Conservation (phyloP, 2,888 invertebrate species). For the Coecobrya sp. region DNA sequence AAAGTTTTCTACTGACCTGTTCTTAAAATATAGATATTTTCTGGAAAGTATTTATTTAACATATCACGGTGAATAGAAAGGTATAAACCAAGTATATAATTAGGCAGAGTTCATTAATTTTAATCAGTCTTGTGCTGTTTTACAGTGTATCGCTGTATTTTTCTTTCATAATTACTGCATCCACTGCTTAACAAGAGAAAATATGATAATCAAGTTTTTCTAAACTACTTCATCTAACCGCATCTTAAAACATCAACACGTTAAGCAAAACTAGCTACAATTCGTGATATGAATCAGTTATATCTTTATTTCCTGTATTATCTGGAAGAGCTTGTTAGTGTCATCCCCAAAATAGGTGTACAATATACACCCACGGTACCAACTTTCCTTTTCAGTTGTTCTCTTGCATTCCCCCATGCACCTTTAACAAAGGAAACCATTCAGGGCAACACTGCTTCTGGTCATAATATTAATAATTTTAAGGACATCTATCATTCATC, state of each 20-base stretch:
- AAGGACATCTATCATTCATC: not conserved
- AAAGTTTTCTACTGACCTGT: too few relatives aligned
- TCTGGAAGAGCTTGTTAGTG: slow-evolving; percentile 11
- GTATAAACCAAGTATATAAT: slow-evolving; percentile 30
- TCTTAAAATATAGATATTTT: not conserved
- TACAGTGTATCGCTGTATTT: not conserved
- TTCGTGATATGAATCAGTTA: slow-evolving; percentile 3
- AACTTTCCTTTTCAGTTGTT: not conserved
- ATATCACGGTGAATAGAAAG: not conserved
- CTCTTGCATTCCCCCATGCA: not conserved
- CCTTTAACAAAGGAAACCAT: not conserved
- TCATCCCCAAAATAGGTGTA: too few relatives aligned
- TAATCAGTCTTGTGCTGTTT: not conserved
- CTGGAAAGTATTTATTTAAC: not conserved
- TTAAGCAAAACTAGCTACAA: slow-evolving; percentile 1
- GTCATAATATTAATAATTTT: not conserved
- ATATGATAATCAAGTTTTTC: slow-evolving; percentile 54
- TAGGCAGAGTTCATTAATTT: slow-evolving; percentile 26
- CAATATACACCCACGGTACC: too few relatives aligned
- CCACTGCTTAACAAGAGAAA: slow-evolving; percentile 50
- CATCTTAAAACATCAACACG: slow-evolving; percentile 36
- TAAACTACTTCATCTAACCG: not conserved
- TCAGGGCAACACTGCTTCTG: not conserved
- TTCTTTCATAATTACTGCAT: not conserved
- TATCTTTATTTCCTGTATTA: not conserved